A percentile compares a stretch with the other conserved stretches of the same genome.
These are phyloP conservation scores for Petromus typicus DNA, from an alignment of 2,113 vertebrate genomes.

Conservation along the genomic window DNA sequence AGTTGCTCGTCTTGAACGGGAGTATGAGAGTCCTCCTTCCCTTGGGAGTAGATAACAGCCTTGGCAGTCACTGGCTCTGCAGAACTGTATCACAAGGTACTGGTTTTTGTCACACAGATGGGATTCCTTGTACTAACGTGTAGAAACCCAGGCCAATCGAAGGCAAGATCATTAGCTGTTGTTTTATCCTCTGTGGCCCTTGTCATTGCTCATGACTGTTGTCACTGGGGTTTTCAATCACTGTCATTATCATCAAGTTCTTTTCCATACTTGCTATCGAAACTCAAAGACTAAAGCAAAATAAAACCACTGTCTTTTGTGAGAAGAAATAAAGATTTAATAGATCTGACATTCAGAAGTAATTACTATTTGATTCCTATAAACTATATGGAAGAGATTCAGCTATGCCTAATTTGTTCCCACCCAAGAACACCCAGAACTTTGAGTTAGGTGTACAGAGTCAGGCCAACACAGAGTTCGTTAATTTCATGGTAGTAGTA, in stretches of 20 bases:
- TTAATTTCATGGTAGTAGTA: not conserved
- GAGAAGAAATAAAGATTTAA: not conserved
- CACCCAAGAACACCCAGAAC: not conserved
- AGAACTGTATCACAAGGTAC: not conserved
- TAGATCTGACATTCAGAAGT: not conserved
- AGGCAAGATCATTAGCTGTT: not conserved
- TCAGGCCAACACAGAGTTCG: not conserved
- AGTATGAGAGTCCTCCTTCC: not conserved
- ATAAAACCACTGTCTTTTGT: not conserved
- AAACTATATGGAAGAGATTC: not conserved
- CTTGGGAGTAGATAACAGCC: not conserved
- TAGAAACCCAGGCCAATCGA: not conserved
- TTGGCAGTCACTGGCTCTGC: not conserved
- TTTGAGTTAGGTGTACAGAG: not conserved
- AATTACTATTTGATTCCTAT: constrained; percentile 16
- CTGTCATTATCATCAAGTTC: not conserved
- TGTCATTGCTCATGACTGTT: not conserved
- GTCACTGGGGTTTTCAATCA: not conserved
- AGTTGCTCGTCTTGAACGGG: not conserved
- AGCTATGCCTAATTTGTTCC: not conserved
- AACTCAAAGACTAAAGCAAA: not conserved
- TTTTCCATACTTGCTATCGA: not conserved
- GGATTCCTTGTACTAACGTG: not conserved
- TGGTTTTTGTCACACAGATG: not conserved
- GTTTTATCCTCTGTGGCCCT: not conserved